Percentiles rank a stretch among this genome's conserved stretches.
Evolutionary conservation across 2,113 vertebrate genomes (phyloP).

Genomic region (Psilopsiagon aymara): DNA sequence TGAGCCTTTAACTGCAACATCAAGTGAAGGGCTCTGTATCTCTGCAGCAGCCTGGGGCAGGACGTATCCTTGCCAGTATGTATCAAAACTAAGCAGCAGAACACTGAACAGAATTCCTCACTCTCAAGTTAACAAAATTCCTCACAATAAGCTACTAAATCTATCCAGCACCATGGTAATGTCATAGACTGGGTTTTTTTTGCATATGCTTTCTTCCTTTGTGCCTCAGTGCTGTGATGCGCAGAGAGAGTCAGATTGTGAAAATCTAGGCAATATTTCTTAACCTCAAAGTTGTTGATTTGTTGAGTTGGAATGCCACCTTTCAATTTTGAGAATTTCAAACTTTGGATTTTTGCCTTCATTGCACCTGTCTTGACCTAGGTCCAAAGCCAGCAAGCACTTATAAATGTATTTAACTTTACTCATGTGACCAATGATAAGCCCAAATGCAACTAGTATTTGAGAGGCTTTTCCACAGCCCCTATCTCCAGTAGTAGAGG

Average conservation of each 20-base stretch:
- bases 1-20: slow-evolving; percentile 15
- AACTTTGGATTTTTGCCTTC: background rate
- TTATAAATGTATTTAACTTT: slow-evolving; percentile 14
- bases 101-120: background rate
- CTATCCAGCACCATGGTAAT: background rate
- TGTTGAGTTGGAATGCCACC: background rate
- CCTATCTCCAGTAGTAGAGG: slow-evolving; percentile 16
- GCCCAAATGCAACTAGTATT: background rate
- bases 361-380: background rate
- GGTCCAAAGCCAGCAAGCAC: background rate
- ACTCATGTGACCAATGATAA: background rate
- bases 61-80: background rate
- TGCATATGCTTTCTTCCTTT: background rate
- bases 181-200: background rate
- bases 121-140: background rate
- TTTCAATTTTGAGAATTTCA: background rate
- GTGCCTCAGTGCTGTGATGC: background rate
- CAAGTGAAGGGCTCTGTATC: background rate
- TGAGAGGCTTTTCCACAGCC: background rate
- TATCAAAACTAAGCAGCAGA: background rate
- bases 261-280: background rate
- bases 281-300: background rate
- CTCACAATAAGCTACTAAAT: background rate
- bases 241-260: background rate
- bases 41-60: background rate